Conservation (phyloP, 2,888 invertebrate species). For the Machimus rusticus region DNA sequence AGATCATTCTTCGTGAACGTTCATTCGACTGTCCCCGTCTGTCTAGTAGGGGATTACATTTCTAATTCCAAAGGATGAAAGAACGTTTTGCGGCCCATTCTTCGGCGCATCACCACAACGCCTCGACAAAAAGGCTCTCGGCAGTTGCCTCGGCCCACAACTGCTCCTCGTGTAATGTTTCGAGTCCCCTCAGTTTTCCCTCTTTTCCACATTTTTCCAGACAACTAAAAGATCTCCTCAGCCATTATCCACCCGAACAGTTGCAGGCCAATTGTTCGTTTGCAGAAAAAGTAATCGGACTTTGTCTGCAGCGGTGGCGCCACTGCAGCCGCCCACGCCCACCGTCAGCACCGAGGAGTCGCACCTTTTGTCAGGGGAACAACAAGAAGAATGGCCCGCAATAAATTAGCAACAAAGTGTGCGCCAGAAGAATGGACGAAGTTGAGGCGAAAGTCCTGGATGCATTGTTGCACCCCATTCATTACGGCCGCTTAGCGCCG, state of each 20-base stretch:
- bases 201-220: not conserved
- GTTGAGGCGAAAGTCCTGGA: not conserved
- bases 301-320: not conserved
- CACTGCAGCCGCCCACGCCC: not conserved
- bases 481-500: not conserved
- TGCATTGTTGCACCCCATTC: slow-evolving; percentile 13
- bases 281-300: not conserved
- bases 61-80: not conserved
- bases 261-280: not conserved
- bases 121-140: not conserved
- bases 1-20: too few relatives aligned
- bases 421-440: not conserved
- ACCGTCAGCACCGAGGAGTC: not conserved
- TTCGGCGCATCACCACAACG: not conserved
- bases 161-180: not conserved
- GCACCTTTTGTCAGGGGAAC: not conserved
- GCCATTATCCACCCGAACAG: not conserved
- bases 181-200: not conserved
- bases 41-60: too few relatives aligned
- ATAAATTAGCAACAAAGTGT: slow-evolving; percentile 28
- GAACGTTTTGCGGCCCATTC: not conserved
- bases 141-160: not conserved
- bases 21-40: too few relatives aligned
- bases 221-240: not conserved
- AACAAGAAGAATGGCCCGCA: slow-evolving; percentile 10